Evolutionary conservation across 2,797 vertebrate genomes (phyloP).

Genomic region (Channa striata): DNA sequence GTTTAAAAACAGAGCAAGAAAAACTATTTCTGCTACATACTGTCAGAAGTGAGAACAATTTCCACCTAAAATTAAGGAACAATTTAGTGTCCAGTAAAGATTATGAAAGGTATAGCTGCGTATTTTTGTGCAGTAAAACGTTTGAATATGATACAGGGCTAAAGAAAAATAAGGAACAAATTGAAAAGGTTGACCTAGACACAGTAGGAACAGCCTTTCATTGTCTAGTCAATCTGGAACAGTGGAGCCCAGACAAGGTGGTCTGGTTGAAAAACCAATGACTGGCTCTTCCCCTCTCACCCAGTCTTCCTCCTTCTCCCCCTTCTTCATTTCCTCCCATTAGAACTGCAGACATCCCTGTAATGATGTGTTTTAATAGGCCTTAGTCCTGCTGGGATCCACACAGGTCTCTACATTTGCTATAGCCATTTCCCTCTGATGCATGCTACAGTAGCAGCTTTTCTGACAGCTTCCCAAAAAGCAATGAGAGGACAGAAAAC

Average conservation of each 20-base stretch:
- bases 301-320: constrained; percentile 25
- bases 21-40: background rate
- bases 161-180: background rate
- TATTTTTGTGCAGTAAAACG: background rate
- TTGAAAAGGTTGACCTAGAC: background rate
- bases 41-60: background rate
- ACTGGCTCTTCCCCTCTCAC: constrained; percentile 35
- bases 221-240: constrained; percentile 56
- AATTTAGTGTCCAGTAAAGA: background rate
- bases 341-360: constrained; percentile 29
- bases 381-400: constrained; percentile 52
- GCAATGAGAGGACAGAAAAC: constrained; percentile 30
- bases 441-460: constrained; percentile 32
- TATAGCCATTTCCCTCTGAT: constrained; percentile 46
- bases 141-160: background rate
- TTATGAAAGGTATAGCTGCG: background rate
- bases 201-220: constrained; percentile 42
- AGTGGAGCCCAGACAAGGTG: constrained; percentile 4
- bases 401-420: constrained; percentile 38
- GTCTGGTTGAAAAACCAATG: constrained; percentile 41
- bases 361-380: constrained; percentile 68
- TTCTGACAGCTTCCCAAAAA: constrained; percentile 47
- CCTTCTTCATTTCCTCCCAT: constrained; percentile 24
- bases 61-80: background rate
- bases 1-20: background rate